Evolutionary conservation across 2,797 vertebrate species (phyloP), one percentile per base, ranked within the genome.

Genomic region (Peromyscus aztecus): DNA sequence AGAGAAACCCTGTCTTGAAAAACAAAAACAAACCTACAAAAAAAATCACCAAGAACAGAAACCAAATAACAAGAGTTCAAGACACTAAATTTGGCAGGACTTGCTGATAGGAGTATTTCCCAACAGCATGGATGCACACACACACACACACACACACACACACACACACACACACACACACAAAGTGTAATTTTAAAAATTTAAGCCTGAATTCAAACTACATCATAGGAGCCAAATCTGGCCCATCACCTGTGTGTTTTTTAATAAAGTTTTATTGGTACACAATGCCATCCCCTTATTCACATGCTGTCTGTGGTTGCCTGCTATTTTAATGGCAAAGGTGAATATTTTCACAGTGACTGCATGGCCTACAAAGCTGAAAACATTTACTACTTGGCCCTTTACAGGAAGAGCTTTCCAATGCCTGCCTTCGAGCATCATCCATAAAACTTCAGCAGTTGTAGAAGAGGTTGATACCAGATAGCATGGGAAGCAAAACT

Each of bases 251-350:
- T 17, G 24, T 29, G 19, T 91, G 65, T 85, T 3, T 77, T 78
- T 85, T 87, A 94, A 92, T 84, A 94, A 96, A 91, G 37, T 75
- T 93, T 95, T 91, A 84, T 84, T 67, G 31, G 69, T 71, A 65
- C 19, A 40, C 37, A 83, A 71, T 34, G 46, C 34, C 14, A 2
- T 37, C 40, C 59, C 14, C 67, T 24, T 55, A 65, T 49, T 63
- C 67, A 34, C 52, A 10, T 37, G 29, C 71, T 31, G 12, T n/a
- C 81, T 27, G 2, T 23, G 40, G 37, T 49, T 55, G 10, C 46
- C 55, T 75, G 78, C 43, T 71, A 57, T 75, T 23, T 34, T 63
- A 16, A 1, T 17, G 29, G n/a, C 82, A 73, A 55, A 43, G n/a
- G n/a, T 49, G n/a, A 61, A 12, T 27, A 8, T n/a, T 49, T 67